Base-by-base conservation (phyloP, 2,113 vertebrate species). In the Sinocyclocheilus grahami region DNA sequence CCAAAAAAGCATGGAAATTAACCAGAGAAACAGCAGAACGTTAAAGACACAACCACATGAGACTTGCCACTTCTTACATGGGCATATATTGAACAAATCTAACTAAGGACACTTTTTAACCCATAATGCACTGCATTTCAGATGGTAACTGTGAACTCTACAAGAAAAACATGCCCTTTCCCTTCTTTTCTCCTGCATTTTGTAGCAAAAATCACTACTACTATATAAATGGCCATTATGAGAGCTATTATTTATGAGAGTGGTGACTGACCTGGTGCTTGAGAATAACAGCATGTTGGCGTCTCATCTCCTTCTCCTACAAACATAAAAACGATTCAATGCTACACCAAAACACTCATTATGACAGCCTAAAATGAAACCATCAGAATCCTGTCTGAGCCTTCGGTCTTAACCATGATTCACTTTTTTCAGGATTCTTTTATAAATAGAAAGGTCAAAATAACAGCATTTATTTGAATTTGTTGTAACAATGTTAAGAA, bases 271-370 rank as follows among this genome's bases (percentile, higher is more conserved):
- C 98, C 98, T 99, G 98, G 91, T 99, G 98, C 90, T 99, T 99
- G 86, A 99, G 95, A 91, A 99, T 97, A 93, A 99, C 97, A 2
- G 98, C 98, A 89, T 99, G 98, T 78, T 99, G 98, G 89, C 98
- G 95, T 89, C 97, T 95, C 94, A 99, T 95, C 93, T 99, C 98
- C 89, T 99, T 99, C 92, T 99, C 98, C 98, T 99, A 95, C 82
- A 96, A 93, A 77, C 72, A 86, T 58, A 74, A 60, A 82, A 80
- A 42, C 20, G 20, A 55, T 67, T 85, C 72, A 42, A 67, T 1
- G 33, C 39, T 11, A 11, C 9, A 74, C 22, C 13, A 74, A 72
- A 81, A 60, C 46, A 46, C 55, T 75, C 18, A 86, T 62, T 72
- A 71, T 42, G 67, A 62, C 42, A 10, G 22, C 33, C 58, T 67